Base-by-base conservation (phyloP, 2,113 vertebrate genomes). In the Seriola aureovittata region DNA sequence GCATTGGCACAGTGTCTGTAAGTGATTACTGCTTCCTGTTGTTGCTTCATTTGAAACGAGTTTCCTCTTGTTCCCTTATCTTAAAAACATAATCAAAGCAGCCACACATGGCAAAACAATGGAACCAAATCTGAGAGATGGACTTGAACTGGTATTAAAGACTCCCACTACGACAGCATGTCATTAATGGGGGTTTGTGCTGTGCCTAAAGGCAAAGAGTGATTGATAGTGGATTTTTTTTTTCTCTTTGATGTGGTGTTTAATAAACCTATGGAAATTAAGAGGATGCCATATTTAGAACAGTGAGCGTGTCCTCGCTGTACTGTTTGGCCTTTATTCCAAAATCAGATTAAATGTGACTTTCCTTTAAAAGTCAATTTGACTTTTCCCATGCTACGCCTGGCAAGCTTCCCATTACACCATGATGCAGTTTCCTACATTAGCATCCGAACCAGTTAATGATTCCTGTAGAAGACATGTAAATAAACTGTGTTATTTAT, bases 1-100 rank as follows among this genome's bases (percentile, higher is more conserved):
- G 94, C 93, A 82, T 90, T 74, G 91, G 87, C 93, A 88, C 87
- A 82, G 71, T 88, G 91, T 92, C 90, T 92, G 90, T 86, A 80
- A 94, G 58, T 89, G 93, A 95, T 94, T 90, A 92, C 93, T 62
- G 86, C 91, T 94, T 96, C 95, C 95, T 96, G 94, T 93, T 93
- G 92, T 92, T 92, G 94, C 64, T 90, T 92, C 84, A 88, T 89
- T 93, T 91, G 84, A 90, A 93, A 91, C 89, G 70, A 88, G 75
- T 92, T 94, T 95, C 94, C 92, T 86, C 92, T 93, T 86, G 91
- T 92, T 72, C 48, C 7, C 78, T 80, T 92, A 94, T 91, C 78
- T 78, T 32, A 5, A 68, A 87, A 63, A 82, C 63, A 85, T 71
- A 80, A 86, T 89, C 71, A 89, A 81, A 88, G 88, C 42, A 25